Conservation (phyloP, 2,888 invertebrate genomes). For the Omphaloscelis lunosa region DNA sequence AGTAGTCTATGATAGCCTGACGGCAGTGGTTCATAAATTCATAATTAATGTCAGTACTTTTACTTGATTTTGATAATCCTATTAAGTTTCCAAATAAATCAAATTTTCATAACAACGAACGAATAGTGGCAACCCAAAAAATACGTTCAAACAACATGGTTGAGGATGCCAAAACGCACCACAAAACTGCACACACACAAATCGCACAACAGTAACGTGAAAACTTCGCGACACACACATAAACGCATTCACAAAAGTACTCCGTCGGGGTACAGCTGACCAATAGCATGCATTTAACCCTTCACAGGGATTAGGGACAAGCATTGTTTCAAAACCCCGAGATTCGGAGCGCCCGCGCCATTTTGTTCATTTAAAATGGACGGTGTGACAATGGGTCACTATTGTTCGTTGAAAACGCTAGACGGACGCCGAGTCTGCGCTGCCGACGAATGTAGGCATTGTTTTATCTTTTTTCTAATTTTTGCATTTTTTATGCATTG, state of each 20-base stretch:
- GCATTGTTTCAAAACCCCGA: conserved; percentile 88
- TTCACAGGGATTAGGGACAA: conserved; percentile 84
- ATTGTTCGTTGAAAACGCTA: conserved; percentile 83
- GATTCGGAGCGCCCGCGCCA: conserved; percentile 83
- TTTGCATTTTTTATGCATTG: conserved; percentile 75
- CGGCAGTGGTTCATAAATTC: background rate
- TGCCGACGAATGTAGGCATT: conserved; percentile 83
- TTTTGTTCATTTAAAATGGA: conserved; percentile 91
- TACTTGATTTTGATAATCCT: background rate
- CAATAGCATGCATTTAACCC: conserved; percentile 90
- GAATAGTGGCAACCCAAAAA: background rate
- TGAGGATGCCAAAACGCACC: conserved; percentile 39
- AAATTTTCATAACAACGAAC: background rate
- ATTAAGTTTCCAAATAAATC: background rate
- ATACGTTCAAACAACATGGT: conserved; percentile 13
- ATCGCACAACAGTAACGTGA: conserved; percentile 55
- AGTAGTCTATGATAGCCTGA: background rate
- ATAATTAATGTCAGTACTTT: background rate
- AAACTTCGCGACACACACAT: conserved; percentile 67
- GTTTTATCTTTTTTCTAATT: conserved; percentile 86
- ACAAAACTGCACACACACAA: conserved; percentile 59
- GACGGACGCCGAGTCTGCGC: conserved; percentile 79
- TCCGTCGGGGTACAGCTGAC: conserved; percentile 84
- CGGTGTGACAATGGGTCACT: conserved; percentile 87
- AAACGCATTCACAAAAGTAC: conserved; percentile 46